phyloP scores from a whole-genome alignment of 2,888 invertebrate genomes.

The Apeira syringaria region DNA sequence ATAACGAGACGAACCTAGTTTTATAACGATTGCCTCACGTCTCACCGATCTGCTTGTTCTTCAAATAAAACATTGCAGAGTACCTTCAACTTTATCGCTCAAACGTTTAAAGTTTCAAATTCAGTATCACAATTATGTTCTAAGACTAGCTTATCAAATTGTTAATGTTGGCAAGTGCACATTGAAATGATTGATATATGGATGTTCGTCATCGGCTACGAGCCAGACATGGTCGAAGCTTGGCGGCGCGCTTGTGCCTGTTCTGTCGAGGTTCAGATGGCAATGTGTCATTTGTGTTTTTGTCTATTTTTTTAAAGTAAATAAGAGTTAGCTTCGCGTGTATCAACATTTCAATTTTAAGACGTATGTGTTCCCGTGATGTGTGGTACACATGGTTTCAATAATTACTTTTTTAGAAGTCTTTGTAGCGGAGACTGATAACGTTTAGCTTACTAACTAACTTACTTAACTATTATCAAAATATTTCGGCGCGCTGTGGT shows the following conservation, averaged over 20 bases:
- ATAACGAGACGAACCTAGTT: conserved; percentile 27
- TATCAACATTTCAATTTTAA: too few relatives aligned
- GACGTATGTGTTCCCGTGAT: too few relatives aligned
- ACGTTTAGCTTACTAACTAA: too few relatives aligned
- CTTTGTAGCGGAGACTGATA: too few relatives aligned
- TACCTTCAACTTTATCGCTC: not conserved
- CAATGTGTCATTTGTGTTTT: too few relatives aligned
- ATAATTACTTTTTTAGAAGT: too few relatives aligned
- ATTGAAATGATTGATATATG: conserved; percentile 35
- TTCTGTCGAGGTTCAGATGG: conserved; percentile 7
- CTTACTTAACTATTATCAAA: too few relatives aligned
- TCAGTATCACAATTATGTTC: not conserved
- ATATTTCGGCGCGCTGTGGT: too few relatives aligned
- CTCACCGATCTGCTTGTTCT: conserved; percentile 22
- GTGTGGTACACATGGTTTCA: too few relatives aligned
- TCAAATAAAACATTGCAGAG: conserved; percentile 2
- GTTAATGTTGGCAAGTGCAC: conserved; percentile 15
- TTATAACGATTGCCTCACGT: conserved; percentile 29
- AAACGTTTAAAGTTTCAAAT: conserved; percentile 1
- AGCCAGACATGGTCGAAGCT: conserved; percentile 7
- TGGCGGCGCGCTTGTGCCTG: not conserved
- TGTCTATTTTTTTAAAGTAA: too few relatives aligned
- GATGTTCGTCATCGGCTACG: conserved; percentile 29
- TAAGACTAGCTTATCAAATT: conserved; percentile 1
- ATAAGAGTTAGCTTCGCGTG: too few relatives aligned